These are phyloP conservation scores for Aethina tumida DNA, from an alignment of 1,140 invertebrate species.

Conservation along the genomic window DNA sequence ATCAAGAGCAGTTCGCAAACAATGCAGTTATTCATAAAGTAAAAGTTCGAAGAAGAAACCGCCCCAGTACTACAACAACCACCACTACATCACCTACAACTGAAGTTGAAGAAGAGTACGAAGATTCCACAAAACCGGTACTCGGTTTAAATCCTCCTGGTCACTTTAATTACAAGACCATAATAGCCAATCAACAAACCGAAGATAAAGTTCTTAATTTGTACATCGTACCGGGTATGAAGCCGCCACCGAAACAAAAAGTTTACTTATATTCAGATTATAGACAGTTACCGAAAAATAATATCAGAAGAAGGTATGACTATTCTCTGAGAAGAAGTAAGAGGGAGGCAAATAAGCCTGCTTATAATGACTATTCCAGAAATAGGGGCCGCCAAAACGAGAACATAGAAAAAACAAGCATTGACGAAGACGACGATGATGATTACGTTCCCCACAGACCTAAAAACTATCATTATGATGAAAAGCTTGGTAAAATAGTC, in stretches of 20 bases:
- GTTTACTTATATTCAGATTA: slow-evolving; percentile 24
- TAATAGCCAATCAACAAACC: no score
- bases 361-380: slow-evolving; percentile 21
- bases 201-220: slow-evolving; percentile 17
- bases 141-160: no score
- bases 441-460: slow-evolving; percentile 32
- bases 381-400: slow-evolving; percentile 15
- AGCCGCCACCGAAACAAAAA: slow-evolving; percentile 26
- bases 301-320: slow-evolving; percentile 1
- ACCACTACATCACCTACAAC: no score
- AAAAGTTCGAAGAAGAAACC: no score
- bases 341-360: slow-evolving; percentile 13
- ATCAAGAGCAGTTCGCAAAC: no score
- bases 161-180: no score
- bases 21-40: no score
- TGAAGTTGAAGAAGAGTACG: no score
- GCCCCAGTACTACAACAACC: no score
- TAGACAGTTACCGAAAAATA: slow-evolving; percentile 4
- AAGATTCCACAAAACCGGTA: no score
- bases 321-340: slow-evolving; percentile 11
- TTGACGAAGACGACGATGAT: slow-evolving; percentile 24
- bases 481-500: slow-evolving; percentile 28
- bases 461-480: slow-evolving; percentile 33
- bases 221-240: slow-evolving; percentile 27
- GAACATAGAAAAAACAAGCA: slow-evolving; percentile 13